Percentiles rank a stretch among this genome's conserved stretches.
These are phyloP conservation scores for Prionailurus viverrinus DNA, from an alignment of 2,113 vertebrate species.

Conservation along the genomic window DNA sequence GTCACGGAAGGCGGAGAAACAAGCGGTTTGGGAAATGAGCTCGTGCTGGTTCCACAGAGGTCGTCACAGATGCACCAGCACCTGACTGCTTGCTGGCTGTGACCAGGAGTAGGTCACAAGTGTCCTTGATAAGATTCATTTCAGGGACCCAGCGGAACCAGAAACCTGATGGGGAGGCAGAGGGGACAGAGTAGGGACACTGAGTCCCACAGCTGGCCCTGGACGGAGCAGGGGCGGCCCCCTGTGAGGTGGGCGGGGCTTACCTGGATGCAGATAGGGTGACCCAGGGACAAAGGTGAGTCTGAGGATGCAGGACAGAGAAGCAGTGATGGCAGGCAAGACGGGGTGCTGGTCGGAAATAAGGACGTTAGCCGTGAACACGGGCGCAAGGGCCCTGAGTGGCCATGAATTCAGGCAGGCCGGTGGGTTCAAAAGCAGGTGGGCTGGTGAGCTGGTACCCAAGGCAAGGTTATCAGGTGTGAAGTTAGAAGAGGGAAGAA, in stretches of 20 bases:
- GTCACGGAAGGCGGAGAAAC: not conserved
- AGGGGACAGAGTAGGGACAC: not conserved
- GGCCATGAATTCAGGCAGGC: not conserved
- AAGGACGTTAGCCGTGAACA: not conserved
- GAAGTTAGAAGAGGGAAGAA: not conserved
- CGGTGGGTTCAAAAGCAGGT: not conserved
- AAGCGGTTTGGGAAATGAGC: not conserved
- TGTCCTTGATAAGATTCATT: not conserved
- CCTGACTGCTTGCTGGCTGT: not conserved
- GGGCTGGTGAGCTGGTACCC: not conserved
- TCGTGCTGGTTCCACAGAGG: not conserved
- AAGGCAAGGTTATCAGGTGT: not conserved
- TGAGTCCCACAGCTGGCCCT: not conserved
- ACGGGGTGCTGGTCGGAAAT: fast-evolving
- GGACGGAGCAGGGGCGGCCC: not conserved
- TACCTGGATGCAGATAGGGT: not conserved
- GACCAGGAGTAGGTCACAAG: not conserved
- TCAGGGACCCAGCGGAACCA: not conserved
- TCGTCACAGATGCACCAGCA: not conserved
- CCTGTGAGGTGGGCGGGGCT: not conserved
- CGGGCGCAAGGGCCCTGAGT: not conserved
- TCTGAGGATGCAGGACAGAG: not conserved
- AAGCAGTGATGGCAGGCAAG: not conserved
- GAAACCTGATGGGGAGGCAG: no score
- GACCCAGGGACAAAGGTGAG: not conserved